phyloP scores from a whole-genome alignment of 2,113 vertebrate genomes.

The Gambusia affinis region DNA sequence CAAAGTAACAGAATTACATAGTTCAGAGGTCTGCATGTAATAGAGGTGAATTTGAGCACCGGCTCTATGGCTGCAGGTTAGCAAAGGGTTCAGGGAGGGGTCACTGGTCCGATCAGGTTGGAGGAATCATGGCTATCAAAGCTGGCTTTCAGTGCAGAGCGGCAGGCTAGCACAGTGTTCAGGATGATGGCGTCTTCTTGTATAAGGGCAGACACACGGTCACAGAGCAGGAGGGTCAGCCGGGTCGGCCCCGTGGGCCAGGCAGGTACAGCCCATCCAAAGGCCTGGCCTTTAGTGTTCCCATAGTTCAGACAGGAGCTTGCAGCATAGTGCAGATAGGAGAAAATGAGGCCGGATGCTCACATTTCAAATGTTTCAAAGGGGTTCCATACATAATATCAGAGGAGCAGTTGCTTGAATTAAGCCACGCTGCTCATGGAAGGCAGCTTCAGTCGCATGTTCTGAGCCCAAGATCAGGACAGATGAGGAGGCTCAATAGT shows the following conservation, averaged over 20 bases:
- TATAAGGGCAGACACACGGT: constrained; percentile 64
- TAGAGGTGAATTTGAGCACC: constrained; percentile 70
- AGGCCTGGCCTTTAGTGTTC: constrained; percentile 69
- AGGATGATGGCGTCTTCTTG: constrained; percentile 73
- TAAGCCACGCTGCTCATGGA: constrained; percentile 38
- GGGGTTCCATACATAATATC: constrained; percentile 56
- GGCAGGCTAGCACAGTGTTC: constrained; percentile 77
- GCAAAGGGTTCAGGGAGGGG: constrained; percentile 25
- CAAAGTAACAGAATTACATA: constrained; percentile 48
- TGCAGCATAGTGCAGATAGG: constrained; percentile 62
- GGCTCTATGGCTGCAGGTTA: constrained; percentile 70
- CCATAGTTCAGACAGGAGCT: constrained; percentile 54
- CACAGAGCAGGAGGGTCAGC: constrained; percentile 49
- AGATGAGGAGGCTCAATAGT: constrained; percentile 56
- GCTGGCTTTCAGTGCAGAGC: constrained; percentile 71
- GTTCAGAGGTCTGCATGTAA: constrained; percentile 72
- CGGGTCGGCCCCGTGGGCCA: constrained; percentile 30
- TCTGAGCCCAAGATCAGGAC: constrained; percentile 49
- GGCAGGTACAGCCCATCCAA: constrained; percentile 52
- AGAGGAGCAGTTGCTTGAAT: constrained; percentile 59
- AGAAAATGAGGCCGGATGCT: constrained; percentile 53
- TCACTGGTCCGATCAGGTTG: constrained; percentile 67
- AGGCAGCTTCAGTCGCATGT: constrained; percentile 48
- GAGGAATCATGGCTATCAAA: constrained; percentile 73
- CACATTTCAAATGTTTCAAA: constrained; percentile 65